These are phyloP conservation scores for Bombus affinis DNA, from an alignment of 1,140 invertebrate species.

Conservation along the genomic window DNA sequence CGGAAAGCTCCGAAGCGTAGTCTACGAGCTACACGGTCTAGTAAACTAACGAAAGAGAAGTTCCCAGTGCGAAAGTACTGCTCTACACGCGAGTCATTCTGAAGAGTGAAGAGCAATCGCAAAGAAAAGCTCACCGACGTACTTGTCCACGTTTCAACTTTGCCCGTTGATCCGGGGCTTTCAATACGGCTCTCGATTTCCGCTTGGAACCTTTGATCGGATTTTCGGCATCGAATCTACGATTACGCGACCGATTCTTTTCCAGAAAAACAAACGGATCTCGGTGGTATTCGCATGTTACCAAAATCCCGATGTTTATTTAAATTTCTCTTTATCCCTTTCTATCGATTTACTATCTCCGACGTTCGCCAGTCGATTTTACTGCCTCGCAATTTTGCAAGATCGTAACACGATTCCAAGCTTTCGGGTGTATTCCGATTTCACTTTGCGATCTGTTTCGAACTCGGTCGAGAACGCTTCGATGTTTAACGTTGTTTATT, in stretches of 20 bases:
- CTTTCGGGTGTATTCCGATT: neutral
- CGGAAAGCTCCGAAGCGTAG: constrained; percentile 28
- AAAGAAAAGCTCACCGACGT: constrained; percentile 32
- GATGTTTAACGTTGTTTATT: neutral
- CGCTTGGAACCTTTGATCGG: constrained; percentile 34
- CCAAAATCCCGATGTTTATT: constrained; percentile 30
- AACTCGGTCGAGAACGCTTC: too few species aligned
- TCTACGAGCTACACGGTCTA: constrained; percentile 43
- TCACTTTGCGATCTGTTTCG: neutral
- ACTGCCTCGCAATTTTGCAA: neutral
- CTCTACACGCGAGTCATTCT: constrained; percentile 46
- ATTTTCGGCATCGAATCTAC: constrained; percentile 29
- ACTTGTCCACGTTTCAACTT: constrained; percentile 39
- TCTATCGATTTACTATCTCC: neutral
- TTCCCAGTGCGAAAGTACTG: constrained; percentile 49
- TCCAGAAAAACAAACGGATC: constrained; percentile 33
- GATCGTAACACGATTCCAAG: neutral
- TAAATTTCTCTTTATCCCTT: constrained; percentile 8
- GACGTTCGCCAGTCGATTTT: neutral
- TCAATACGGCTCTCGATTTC: constrained; percentile 28
- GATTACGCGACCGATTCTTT: constrained; percentile 29
- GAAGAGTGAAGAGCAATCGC: constrained; percentile 45
- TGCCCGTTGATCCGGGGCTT: constrained; percentile 5
- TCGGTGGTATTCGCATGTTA: neutral
- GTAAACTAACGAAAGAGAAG: constrained; percentile 62